phyloP scores from a whole-genome alignment of 2,113 vertebrate species.

The Caranx ignobilis region DNA sequence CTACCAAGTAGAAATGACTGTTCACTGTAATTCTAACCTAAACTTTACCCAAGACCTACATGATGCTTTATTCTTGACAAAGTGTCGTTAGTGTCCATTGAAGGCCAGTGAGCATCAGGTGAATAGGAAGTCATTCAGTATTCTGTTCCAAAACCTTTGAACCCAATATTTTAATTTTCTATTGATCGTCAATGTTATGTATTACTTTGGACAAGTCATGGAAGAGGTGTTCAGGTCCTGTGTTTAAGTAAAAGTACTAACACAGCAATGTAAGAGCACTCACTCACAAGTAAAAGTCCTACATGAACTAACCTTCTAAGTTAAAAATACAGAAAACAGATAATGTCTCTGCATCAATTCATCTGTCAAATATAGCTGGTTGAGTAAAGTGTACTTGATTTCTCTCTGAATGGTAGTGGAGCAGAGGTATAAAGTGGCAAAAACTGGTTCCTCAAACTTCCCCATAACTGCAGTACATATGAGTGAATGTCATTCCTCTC shows the following conservation, averaged over 20 bases:
- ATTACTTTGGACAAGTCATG: not conserved
- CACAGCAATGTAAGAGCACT: not conserved
- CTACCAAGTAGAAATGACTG: not conserved
- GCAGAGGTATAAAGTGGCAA: not conserved
- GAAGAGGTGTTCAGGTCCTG: not conserved
- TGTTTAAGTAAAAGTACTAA: no score
- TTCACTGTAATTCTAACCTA: not conserved
- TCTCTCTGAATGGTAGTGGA: not conserved
- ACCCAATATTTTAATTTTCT: not conserved
- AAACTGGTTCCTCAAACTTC: no score
- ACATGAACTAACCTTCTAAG: no score
- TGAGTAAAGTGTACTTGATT: not conserved
- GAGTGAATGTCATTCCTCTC: no score
- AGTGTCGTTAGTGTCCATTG: not conserved
- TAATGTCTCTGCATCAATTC: no score
- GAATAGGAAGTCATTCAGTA: no score
- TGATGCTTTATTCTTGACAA: not conserved
- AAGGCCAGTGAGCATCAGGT: not conserved
- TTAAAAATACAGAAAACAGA: no score
- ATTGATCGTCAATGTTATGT: not conserved
- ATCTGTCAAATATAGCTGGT: no score
- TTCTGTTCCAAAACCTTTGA: no score
- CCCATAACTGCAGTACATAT: no score
- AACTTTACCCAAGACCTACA: not conserved
- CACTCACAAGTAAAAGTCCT: not conserved